Conservation (phyloP, 2,113 vertebrate genomes). For the Chlamydotis undulata region DNA sequence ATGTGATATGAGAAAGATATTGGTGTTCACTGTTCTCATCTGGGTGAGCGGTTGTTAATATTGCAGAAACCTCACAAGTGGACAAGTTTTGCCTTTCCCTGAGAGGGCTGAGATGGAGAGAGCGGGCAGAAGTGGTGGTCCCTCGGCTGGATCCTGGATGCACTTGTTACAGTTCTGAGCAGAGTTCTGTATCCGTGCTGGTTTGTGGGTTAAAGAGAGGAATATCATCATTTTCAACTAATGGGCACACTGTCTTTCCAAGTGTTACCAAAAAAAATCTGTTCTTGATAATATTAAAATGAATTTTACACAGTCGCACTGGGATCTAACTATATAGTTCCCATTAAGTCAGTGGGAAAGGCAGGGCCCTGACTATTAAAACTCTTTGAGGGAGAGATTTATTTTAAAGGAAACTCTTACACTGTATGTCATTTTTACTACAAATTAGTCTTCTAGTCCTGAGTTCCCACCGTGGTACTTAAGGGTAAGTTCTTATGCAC, state of each 20-base stretch:
- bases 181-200: neutral
- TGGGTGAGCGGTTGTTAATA: constrained; percentile 7
- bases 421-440: neutral
- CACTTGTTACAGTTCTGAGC: neutral
- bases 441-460: constrained; percentile 27
- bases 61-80: constrained; percentile 14
- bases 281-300: neutral
- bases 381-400: neutral
- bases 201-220: neutral
- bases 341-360: constrained; percentile 8
- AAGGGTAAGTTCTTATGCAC: neutral
- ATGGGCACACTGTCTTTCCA: neutral
- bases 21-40: neutral
- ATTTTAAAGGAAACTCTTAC: neutral
- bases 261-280: neutral
- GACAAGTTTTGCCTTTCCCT: neutral
- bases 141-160: neutral
- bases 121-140: neutral
- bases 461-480: neutral
- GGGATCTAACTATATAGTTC: neutral
- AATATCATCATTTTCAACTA: neutral
- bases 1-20: constrained; percentile 12
- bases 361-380: neutral
- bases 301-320: neutral
- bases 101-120: neutral